Evolutionary conservation across 2,888 invertebrate genomes (phyloP).

Genomic region (Isoperla grammatica): DNA sequence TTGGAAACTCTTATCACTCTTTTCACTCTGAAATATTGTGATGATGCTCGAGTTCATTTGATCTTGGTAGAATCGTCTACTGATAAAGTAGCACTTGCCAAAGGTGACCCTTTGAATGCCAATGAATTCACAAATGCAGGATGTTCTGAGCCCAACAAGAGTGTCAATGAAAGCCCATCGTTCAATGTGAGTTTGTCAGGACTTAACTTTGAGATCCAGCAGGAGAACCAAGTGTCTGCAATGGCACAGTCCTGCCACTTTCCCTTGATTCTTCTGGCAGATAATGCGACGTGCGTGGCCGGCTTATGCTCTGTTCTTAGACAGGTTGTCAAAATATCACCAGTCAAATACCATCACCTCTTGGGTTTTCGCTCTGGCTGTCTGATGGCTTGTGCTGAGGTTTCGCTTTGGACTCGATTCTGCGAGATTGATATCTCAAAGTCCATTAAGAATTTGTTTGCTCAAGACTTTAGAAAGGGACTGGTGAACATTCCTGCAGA

Average conservation of each 20-base stretch:
- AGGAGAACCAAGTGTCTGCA: conserved; percentile 30
- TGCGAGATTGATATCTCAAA: conserved; percentile 76
- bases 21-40: conserved; percentile 56
- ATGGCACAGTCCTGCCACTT: conserved; percentile 45
- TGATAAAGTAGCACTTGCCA: too few relatives aligned
- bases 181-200: conserved; percentile 18
- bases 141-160: conserved; percentile 31
- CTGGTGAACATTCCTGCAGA: conserved; percentile 55
- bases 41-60: conserved; percentile 44
- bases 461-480: conserved; percentile 33
- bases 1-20: conserved; percentile 60
- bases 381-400: conserved; percentile 75
- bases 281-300: conserved; percentile 58
- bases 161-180: conserved; percentile 1
- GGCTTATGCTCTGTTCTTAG: conserved; percentile 71
- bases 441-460: conserved; percentile 49
- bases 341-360: conserved; percentile 47
- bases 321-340: conserved; percentile 49
- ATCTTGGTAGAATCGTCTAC: conserved; percentile 41
- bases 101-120: too few relatives aligned
- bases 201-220: conserved; percentile 18
- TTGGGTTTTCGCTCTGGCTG: conserved; percentile 77
- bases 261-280: conserved; percentile 55
- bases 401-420: conserved; percentile 85
- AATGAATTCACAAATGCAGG: too few relatives aligned